Percentiles rank a stretch among this genome's conserved stretches.
Conservation (phyloP, 2,113 vertebrate species). For the Lipophrys pholis region DNA sequence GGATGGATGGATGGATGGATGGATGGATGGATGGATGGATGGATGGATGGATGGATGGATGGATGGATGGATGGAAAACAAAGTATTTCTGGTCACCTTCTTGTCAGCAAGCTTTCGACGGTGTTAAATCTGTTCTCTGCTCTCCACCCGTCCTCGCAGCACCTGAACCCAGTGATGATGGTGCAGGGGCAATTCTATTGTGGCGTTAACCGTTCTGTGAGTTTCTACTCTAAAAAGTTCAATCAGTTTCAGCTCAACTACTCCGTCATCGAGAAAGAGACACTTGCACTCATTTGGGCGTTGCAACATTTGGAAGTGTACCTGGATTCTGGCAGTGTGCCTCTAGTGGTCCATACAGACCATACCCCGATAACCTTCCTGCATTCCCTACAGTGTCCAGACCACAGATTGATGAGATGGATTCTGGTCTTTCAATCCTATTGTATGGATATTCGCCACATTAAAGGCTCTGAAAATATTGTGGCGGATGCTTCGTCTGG, state of each 20-base stretch:
- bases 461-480: neutral
- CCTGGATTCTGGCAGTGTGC: neutral
- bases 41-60: too few relatives aligned
- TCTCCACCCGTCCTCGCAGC: neutral
- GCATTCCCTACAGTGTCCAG: neutral
- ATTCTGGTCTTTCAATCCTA: neutral
- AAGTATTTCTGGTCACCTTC: neutral
- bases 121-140: neutral
- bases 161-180: neutral
- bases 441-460: slow-evolving; percentile 1
- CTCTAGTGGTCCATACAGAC: neutral
- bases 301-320: neutral
- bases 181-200: neutral
- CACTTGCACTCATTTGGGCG: neutral
- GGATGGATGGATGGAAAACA: too few relatives aligned
- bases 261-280: neutral
- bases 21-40: too few relatives aligned
- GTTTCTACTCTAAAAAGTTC: neutral
- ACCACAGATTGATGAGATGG: neutral
- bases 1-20: too few relatives aligned
- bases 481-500: neutral
- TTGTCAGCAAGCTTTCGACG: neutral
- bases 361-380: neutral
- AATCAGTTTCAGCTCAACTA: neutral
- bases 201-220: neutral